Base-by-base conservation (phyloP, 2,888 invertebrate genomes). In the Trissolcus brochymenae region DNA sequence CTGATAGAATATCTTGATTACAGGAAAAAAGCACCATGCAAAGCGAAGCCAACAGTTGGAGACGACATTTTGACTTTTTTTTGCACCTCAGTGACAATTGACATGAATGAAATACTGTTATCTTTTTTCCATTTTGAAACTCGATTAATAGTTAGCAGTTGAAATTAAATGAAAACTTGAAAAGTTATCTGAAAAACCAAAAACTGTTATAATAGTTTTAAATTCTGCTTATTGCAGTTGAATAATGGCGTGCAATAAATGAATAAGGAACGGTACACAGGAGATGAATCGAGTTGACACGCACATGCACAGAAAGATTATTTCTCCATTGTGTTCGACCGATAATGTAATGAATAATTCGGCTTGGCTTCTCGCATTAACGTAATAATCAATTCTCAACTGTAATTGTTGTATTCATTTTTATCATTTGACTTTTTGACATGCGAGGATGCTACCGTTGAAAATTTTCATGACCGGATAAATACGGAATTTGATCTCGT, bases 11-110 rank as follows among this genome's bases (percentile, higher is more conserved):
- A 76, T 76, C 71, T 76, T 76, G 71, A 76, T 76, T 76, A 71
- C 70, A 66, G 66, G 76, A 62, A 76, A 76, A 76, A 76, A 76
- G 76, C 61, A 67, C 72, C 72, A 76, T 76, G 76, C 76, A 76
- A 71, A 76, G 56, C 60, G 71, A 66, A 53, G 70, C 68, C 50
- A 60, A 61, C 76, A 66, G 59, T 55, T 19, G 19, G 4, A 13
- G 64, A 56, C 56, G 65, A 66, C 64, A 70, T 62, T 54, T 68
- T 66, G 68, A 17, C 9, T 9, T 51, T 17, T 17, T 51, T 16
- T 49, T 49, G 41, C 41, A 41, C 1, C 41, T 13, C 41, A 41
- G 9, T 9, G 11, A 41, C 1, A 41, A 41, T 41, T 13, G 41
- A 41, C 41, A 41, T 41, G 1, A 13, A 13, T 41, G 4, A 25